These are phyloP conservation scores for Dicaeum eximium DNA, from an alignment of 2,113 vertebrate species.

Conservation along the genomic window DNA sequence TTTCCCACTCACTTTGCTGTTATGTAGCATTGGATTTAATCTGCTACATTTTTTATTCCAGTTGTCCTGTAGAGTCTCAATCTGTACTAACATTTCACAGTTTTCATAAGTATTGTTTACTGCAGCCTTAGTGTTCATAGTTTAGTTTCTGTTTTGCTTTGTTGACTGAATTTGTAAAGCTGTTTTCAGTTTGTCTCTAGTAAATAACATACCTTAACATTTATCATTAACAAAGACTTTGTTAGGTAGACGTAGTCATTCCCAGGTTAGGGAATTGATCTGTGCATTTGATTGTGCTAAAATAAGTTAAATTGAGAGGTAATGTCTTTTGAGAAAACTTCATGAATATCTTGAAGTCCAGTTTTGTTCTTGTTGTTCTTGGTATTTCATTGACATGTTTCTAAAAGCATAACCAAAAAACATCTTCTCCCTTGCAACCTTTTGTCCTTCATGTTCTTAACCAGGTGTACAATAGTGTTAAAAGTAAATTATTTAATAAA, in stretches of 20 bases:
- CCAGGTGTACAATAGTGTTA: background rate
- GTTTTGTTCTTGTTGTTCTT: background rate
- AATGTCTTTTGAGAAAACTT: background rate
- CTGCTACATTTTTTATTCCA: background rate
- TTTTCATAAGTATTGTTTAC: background rate
- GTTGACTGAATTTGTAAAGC: background rate
- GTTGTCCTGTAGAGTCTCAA: background rate
- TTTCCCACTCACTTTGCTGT: background rate
- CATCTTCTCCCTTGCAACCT: fast-evolving
- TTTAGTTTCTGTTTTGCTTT: background rate
- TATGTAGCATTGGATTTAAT: background rate
- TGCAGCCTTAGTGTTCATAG: background rate
- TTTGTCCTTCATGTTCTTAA: background rate
- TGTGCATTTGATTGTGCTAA: background rate
- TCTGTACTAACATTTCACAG: background rate
- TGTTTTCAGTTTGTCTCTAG: background rate
- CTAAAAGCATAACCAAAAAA: background rate
- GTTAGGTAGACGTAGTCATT: background rate
- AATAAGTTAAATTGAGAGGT: background rate
- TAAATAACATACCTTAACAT: background rate
- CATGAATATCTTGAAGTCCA: background rate
- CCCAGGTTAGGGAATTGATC: background rate
- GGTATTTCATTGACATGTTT: background rate
- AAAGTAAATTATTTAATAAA: background rate
- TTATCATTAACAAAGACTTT: background rate